Base-by-base conservation (phyloP, 2,113 vertebrate species). In the Notiomystis cincta region DNA sequence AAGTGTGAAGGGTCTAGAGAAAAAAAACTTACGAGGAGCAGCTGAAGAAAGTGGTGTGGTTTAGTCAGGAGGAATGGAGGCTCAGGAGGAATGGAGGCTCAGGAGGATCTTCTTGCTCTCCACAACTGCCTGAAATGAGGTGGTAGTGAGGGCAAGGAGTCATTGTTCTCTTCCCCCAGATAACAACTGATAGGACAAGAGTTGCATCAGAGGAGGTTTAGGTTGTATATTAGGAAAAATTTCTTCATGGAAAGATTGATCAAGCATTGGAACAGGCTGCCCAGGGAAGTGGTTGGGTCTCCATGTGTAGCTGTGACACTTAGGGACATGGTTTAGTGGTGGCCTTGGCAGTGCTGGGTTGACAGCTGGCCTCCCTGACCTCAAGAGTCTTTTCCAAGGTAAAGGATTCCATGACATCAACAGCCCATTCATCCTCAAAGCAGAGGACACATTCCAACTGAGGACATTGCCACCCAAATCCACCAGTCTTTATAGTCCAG, bases 61-160 rank as follows among this genome's bases (percentile, higher is more conserved):
- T 61, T 48, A 35, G 8, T 19, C 25, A 54, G 70, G 40, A 69
- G 35, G 27, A 40, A 35, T 40, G 21, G 47, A 61, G 40, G 30
- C 24, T 78, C 38, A 61, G 47, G 64, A 53, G 30, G 38, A 24
- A 35, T 40, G 21, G 47, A 61, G 40, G 30, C 24, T 78, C 38
- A 61, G 47, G 64, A 53, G 30, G 38, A 24, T 44, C 11, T 10
- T 37, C 38, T 10, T 5, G 35, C 21, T 61, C 33, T 53, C n/a
- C 35, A 15, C 33, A 47, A 0, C 8, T 13, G 10, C 38, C 40
- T 47, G 54, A 22, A 61, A 54, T 40, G 25, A 54, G 35, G 21
- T 33, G 9, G 9, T 35, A 18, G 4, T 0, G 0, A 40, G 70
- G 47, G 17, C 12, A 33, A 45, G 13, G 10, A 8, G 11, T 9